These are phyloP conservation scores for Ceratosolen fusciceps DNA, from an alignment of 1,140 invertebrate genomes.

Conservation along the genomic window DNA sequence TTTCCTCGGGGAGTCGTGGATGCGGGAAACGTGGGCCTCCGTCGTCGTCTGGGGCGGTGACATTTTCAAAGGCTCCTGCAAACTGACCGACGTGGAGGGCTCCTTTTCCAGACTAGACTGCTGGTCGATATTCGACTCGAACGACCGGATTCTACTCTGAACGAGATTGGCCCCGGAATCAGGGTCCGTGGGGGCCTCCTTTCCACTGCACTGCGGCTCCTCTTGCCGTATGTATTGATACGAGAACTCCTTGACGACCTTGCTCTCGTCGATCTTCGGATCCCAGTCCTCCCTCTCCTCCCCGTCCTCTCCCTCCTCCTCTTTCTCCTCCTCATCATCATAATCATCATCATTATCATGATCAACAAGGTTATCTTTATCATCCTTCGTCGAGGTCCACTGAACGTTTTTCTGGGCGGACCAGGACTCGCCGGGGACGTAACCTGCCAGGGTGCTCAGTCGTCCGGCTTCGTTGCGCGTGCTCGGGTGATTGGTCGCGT, in stretches of 20 bases:
- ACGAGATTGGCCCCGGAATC: slow-evolving; percentile 72
- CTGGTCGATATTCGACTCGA: slow-evolving; percentile 61
- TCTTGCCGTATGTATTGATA: slow-evolving; percentile 70
- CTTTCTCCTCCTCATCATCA: too few species aligned
- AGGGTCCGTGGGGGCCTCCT: slow-evolving; percentile 47
- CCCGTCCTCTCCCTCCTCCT: too few species aligned
- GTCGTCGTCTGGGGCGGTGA: slow-evolving; percentile 66
- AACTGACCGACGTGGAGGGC: slow-evolving; percentile 57
- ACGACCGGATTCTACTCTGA: slow-evolving; percentile 71
- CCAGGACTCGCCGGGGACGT: slow-evolving; percentile 56
- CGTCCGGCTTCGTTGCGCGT: slow-evolving; percentile 49
- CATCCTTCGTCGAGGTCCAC: slow-evolving; percentile 59
- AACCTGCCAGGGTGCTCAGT: slow-evolving; percentile 52
- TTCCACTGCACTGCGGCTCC: slow-evolving; percentile 42
- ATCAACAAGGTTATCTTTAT: too few species aligned
- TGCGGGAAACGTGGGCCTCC: slow-evolving; percentile 69
- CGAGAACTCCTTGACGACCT: slow-evolving; percentile 69
- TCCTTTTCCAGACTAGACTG: slow-evolving; percentile 56
- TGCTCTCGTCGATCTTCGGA: slow-evolving; percentile 66
- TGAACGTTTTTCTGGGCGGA: slow-evolving; percentile 62
- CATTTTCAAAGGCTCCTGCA: slow-evolving; percentile 70
- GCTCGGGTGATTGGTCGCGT: slow-evolving; percentile 49
- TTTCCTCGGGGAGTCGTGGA: slow-evolving; percentile 58
- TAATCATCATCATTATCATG: too few species aligned
- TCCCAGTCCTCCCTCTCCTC: slow-evolving; percentile 62